Conservation (phyloP, 2,113 vertebrate genomes). For the Erythrolamprus reginae region DNA sequence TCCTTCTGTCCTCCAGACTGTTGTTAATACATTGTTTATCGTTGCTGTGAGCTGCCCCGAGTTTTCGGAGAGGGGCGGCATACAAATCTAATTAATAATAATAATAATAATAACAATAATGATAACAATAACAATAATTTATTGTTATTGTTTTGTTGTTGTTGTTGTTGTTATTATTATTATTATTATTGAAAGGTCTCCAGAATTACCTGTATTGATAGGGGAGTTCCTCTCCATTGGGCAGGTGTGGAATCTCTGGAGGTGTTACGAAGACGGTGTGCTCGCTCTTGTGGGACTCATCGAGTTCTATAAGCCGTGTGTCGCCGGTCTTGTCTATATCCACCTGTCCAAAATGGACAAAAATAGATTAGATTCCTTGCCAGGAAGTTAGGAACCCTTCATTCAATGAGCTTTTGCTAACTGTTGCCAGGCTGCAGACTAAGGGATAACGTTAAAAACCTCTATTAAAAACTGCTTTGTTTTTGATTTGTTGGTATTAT, state of each 20-base stretch:
- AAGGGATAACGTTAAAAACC: background rate
- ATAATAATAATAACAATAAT: no score
- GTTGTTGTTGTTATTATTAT: no score
- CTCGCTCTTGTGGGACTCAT: constrained; percentile 93
- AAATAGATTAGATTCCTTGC: background rate
- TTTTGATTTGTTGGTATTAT: background rate
- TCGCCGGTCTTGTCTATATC: constrained; percentile 87
- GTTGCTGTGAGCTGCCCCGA: no score
- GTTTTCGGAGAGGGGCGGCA: no score
- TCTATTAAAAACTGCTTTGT: background rate
- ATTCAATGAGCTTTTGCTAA: background rate
- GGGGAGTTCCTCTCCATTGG: constrained; percentile 88
- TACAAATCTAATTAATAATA: no score
- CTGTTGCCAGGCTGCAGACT: background rate
- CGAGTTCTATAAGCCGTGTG: constrained; percentile 88
- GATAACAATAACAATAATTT: no score
- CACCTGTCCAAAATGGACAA: constrained; percentile 66
- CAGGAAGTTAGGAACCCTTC: background rate
- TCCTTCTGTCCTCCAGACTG: no score
- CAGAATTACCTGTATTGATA: constrained; percentile 85
- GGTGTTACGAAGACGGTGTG: constrained; percentile 97
- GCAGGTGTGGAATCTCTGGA: constrained; percentile 88
- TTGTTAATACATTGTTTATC: no score
- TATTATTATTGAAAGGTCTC: no score
- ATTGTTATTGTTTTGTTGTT: no score